phyloP scores from a whole-genome alignment of 2,797 vertebrate species.

The Chelmon rostratus region DNA sequence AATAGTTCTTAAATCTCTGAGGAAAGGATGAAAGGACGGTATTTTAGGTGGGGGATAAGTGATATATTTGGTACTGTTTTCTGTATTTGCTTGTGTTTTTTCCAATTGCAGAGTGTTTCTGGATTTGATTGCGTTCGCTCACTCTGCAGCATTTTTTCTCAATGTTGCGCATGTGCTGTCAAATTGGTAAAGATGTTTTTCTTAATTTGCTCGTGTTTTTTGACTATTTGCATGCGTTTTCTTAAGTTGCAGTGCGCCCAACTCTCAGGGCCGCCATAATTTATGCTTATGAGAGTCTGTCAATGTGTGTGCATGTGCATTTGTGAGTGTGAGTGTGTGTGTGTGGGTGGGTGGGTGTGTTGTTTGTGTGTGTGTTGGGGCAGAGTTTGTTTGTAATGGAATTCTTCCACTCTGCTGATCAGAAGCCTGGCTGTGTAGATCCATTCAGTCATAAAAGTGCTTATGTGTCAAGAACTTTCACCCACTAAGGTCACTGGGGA shows the following conservation, averaged over 20 bases:
- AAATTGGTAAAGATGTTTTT: background rate
- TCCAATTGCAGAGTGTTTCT: background rate
- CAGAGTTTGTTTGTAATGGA: conserved; percentile 53
- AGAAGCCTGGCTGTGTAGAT: conserved; percentile 51
- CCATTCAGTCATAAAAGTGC: conserved; percentile 67
- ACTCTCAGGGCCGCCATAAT: background rate
- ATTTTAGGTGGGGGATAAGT: too few species aligned
- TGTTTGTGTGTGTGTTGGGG: conserved; percentile 17
- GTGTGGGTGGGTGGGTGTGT: conserved; percentile 5
- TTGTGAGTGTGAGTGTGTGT: background rate
- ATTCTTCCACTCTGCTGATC: conserved; percentile 71
- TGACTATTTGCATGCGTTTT: background rate
- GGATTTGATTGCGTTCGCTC: background rate
- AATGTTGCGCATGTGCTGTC: background rate
- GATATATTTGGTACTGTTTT: background rate
- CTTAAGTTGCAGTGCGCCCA: too few species aligned
- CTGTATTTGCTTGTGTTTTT: background rate
- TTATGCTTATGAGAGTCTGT: conserved; percentile 18
- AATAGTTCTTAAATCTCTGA: too few species aligned
- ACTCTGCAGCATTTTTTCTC: background rate
- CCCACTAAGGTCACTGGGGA: conserved; percentile 49
- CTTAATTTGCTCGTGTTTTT: background rate
- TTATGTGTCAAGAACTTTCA: conserved; percentile 62
- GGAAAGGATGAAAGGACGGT: too few species aligned
- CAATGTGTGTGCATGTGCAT: conserved; percentile 2